Base-by-base conservation (phyloP, 2,888 invertebrate species). In the Oeneis ivallda region DNA sequence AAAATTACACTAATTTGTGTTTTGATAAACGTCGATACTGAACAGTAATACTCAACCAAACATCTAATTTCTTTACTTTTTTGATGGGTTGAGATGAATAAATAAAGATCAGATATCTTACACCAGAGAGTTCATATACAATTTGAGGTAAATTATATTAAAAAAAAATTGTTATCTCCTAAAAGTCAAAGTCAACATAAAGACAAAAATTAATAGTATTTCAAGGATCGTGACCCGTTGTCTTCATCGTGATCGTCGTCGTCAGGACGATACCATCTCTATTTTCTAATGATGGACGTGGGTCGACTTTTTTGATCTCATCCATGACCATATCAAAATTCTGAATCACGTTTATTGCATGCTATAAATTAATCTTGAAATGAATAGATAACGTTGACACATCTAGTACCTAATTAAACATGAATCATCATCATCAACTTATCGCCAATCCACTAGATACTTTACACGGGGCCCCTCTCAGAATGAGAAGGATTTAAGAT, bases 181-280 rank as follows among this genome's bases (percentile, higher is more conserved):
- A 10, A 39, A 6, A 11, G 6, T 9, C 8, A 54, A 19, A 7
- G 26, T 52, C n/a, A 39, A 39, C 19, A 50, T 4, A 39, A 32
- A 39, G 19, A 41, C 32, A 19, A 52, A 39, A 52, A 37, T 41
- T 32, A 4, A n/a, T 41, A 19, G 17, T 61, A 69, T 69, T 74
- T 72, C 69, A 78, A 77, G 74, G 79, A 80, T 81, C 83, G 81
- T 81, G 83, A 84, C 81, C 84, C 49, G 77, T 67, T 69, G 66
- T 70, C 75, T 67, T 62, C 62, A 79, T 81, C 80, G 77, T 78
- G 75, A 75, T 80, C 37, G 37, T 3, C 37, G 37, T 37, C 37
- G 81, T 78, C 80, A 79, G 72, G 66, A 71, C 69, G 80, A 84
- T 83, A 76, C 70, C 67, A 84, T 82, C 82, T 79, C 66, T 41